These are phyloP conservation scores for Steromphala cineraria DNA, from an alignment of 2,888 invertebrate species.

Conservation along the genomic window DNA sequence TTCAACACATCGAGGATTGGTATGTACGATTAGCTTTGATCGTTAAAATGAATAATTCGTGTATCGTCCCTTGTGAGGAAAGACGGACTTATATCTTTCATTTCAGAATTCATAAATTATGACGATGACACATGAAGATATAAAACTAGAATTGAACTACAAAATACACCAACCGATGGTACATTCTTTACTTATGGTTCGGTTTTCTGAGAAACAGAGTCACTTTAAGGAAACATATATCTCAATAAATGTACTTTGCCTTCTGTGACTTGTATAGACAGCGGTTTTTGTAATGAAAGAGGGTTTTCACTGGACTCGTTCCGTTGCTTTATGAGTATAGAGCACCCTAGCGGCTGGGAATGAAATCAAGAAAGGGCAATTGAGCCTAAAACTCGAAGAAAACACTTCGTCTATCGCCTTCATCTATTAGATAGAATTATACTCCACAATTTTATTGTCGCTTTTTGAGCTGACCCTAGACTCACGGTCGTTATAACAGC, in stretches of 20 bases:
- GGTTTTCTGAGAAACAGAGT: not conserved
- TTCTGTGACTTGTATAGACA: not conserved
- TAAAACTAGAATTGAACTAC: no score
- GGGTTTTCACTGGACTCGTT: not conserved
- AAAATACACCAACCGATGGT: no score
- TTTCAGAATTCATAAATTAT: no score
- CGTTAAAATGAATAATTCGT: no score
- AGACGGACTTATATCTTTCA: no score
- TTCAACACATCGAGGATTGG: no score
- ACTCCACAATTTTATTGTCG: conserved; percentile 9
- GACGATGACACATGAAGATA: no score
- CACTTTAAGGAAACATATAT: not conserved
- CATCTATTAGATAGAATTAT: conserved; percentile 12
- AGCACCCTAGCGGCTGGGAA: not conserved
- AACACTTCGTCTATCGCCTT: not conserved
- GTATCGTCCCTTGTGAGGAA: no score
- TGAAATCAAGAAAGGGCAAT: not conserved
- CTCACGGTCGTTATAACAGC: not conserved
- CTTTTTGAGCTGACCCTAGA: not conserved
- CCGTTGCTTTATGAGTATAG: not conserved
- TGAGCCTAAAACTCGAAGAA: not conserved
- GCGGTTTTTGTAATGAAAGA: conserved; percentile 2
- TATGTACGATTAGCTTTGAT: no score
- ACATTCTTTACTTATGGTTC: no score
- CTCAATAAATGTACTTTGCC: not conserved